These are phyloP conservation scores for Gnatocerus cornutus DNA, from an alignment of 2,888 invertebrate genomes.

Conservation along the genomic window DNA sequence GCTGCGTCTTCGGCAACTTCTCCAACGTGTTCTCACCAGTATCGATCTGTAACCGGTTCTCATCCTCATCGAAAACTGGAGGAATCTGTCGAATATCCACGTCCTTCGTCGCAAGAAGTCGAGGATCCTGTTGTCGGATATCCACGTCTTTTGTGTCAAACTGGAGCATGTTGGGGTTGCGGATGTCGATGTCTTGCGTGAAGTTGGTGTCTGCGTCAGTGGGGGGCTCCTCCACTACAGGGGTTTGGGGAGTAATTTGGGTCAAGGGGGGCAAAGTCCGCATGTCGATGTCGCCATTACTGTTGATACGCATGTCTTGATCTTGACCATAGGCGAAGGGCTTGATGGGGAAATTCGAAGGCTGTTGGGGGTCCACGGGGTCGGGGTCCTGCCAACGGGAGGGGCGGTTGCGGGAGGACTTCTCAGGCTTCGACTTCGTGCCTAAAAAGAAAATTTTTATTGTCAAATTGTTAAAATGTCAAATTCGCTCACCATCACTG, in stretches of 20 bases:
- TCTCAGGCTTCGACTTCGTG: slow-evolving; percentile 53
- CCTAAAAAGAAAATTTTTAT: background rate
- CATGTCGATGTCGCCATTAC: slow-evolving; percentile 71
- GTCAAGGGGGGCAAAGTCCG: slow-evolving; percentile 64
- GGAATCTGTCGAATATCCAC: slow-evolving; percentile 70
- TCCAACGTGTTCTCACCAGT: slow-evolving; percentile 52
- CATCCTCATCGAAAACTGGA: slow-evolving; percentile 51
- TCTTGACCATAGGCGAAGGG: slow-evolving; percentile 65
- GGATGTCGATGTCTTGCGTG: slow-evolving; percentile 58
- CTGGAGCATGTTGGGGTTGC: slow-evolving; percentile 49
- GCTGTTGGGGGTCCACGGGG: slow-evolving; percentile 53
- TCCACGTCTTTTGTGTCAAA: slow-evolving; percentile 58
- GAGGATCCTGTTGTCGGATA: slow-evolving; percentile 54
- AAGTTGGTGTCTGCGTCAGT: background rate
- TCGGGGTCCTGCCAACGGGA: slow-evolving; percentile 69
- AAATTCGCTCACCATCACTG: slow-evolving; percentile 10
- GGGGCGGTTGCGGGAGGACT: slow-evolving; percentile 62
- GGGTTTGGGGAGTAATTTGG: slow-evolving; percentile 31
- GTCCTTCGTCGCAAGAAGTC: slow-evolving; percentile 65
- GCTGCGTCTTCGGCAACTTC: slow-evolving; percentile 76
- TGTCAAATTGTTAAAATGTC: background rate
- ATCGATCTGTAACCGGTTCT: slow-evolving; percentile 53
- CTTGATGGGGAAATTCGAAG: slow-evolving; percentile 57
- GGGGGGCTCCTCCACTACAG: background rate
- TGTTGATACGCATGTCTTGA: slow-evolving; percentile 69